Evolutionary conservation across 1,140 invertebrate genomes (phyloP), one percentile per base, ranked within the genome.

Genomic region (Littorina saxatilis): DNA sequence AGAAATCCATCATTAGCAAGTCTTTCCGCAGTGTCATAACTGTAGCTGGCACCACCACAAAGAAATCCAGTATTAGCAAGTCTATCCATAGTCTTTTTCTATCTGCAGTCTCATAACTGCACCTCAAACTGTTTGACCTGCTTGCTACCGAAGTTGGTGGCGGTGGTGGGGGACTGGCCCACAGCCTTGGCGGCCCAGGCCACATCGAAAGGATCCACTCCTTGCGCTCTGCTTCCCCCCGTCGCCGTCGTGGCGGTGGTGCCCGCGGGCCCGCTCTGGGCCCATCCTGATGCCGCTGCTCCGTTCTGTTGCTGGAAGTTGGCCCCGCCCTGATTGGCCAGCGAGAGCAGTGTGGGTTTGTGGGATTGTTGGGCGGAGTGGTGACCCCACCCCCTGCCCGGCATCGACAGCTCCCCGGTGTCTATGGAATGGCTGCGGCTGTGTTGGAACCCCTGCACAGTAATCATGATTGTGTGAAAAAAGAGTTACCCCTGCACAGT

Each of bases 151-250:
- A 94, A 94, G 4, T 94, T 93, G 84, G 94, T 94, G n/a, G 83
- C 55, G 81, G 82, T 84, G 15, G 77, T 82, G 63, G 80, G 74
- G 39, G 89, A 85, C 66, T 88, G 88, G 29, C 88, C 85, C 43
- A 90, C 89, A 50, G 92, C 91, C 63, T 93, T 90, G 35, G 95
- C 95, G 1, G 95, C 96, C 96, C 96, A 97, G 87, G 97, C 96
- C 9, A 96, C 96, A 91, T 97, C 96, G 88, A 97, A 97, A 0
- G 96, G 96, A 93, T 98, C 96, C 11, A 90, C 85, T 29, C 58
- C 84, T 17, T 76, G 74, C 23, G 73, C 76, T 52, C 39, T 80
- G 29, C 55, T 68, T 39, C 76, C 70, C 40, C 63, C 76, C 27
- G 50, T 40, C 43, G 82, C 52, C 15, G 82, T 82, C 32, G 83